Evolutionary conservation across 2,888 invertebrate species (phyloP).

Genomic region (Prosapia bicincta): DNA sequence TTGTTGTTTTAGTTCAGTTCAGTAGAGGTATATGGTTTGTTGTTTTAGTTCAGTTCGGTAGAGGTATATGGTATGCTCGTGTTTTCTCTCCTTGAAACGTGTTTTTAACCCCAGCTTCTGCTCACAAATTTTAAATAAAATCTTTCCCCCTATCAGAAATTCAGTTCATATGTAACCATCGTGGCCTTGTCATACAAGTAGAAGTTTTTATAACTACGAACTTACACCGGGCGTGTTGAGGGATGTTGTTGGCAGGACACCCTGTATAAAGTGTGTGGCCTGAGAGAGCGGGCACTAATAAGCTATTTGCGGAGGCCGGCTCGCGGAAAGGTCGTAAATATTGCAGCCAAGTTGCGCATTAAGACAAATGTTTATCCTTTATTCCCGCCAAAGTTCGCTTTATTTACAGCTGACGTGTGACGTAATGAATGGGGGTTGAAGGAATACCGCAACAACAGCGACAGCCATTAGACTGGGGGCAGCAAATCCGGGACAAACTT

Average conservation of each 20-base stretch:
- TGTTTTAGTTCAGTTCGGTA: too few relatives aligned
- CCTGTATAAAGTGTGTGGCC: neutral
- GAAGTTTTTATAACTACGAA: too few relatives aligned
- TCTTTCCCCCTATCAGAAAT: too few relatives aligned
- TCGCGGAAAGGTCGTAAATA: neutral
- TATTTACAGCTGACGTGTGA: neutral
- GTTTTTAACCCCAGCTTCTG: too few relatives aligned
- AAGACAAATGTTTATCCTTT: conserved; percentile 2
- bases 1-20: too few relatives aligned
- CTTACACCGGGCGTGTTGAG: too few relatives aligned
- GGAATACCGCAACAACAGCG: neutral
- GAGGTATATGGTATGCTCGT: too few relatives aligned
- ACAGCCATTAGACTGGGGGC: neutral
- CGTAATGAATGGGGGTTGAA: neutral
- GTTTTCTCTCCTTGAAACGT: too few relatives aligned
- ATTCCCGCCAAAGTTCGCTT: neutral
- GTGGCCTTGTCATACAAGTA: too few relatives aligned
- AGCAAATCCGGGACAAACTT: neutral
- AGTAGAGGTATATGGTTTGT: too few relatives aligned
- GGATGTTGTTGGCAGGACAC: neutral
- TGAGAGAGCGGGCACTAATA: neutral
- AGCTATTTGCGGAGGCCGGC: neutral
- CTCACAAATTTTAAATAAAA: too few relatives aligned
- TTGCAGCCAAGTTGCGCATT: neutral
- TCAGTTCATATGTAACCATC: too few relatives aligned